Evolutionary conservation across 2,113 vertebrate genomes (phyloP).

Genomic region (Girardinichthys multiradiatus): DNA sequence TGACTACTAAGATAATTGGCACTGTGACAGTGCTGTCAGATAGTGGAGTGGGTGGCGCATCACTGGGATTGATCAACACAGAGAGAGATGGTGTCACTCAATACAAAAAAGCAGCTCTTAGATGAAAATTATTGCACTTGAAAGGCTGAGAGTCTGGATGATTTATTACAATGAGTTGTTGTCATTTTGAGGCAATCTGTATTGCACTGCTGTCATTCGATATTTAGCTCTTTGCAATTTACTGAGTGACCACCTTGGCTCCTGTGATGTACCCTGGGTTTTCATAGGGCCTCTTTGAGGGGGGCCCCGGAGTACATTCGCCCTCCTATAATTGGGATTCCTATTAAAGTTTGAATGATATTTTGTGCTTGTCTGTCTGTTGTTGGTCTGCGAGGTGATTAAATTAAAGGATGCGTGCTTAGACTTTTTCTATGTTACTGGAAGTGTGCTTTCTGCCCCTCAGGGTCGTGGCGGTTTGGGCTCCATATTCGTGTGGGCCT

Average conservation of each 20-base stretch:
- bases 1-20: slow-evolving; percentile 66
- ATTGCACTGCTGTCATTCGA: slow-evolving; percentile 49
- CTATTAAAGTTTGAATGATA: slow-evolving; percentile 44
- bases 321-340: slow-evolving; percentile 45
- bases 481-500: slow-evolving; percentile 99
- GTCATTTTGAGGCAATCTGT: slow-evolving; percentile 49
- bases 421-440: slow-evolving; percentile 1
- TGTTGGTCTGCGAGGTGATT: slow-evolving; percentile 15
- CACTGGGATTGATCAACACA: slow-evolving; percentile 62
- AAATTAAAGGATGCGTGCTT: slow-evolving; percentile 17
- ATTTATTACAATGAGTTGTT: slow-evolving; percentile 67
- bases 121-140: slow-evolving; percentile 67
- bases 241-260: slow-evolving; percentile 49
- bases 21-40: slow-evolving; percentile 63
- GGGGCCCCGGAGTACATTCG: slow-evolving; percentile 41
- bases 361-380: slow-evolving; percentile 29
- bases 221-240: slow-evolving; percentile 63
- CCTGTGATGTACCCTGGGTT: slow-evolving; percentile 40
- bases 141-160: slow-evolving; percentile 57
- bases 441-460: slow-evolving; percentile 73
- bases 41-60: slow-evolving; percentile 60
- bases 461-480: slow-evolving; percentile 93
- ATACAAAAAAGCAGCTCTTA: slow-evolving; percentile 64
- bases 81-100: slow-evolving; percentile 55
- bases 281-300: slow-evolving; percentile 49